phyloP scores from a whole-genome alignment of 2,113 vertebrate species.

The Cebidichthys violaceus region DNA sequence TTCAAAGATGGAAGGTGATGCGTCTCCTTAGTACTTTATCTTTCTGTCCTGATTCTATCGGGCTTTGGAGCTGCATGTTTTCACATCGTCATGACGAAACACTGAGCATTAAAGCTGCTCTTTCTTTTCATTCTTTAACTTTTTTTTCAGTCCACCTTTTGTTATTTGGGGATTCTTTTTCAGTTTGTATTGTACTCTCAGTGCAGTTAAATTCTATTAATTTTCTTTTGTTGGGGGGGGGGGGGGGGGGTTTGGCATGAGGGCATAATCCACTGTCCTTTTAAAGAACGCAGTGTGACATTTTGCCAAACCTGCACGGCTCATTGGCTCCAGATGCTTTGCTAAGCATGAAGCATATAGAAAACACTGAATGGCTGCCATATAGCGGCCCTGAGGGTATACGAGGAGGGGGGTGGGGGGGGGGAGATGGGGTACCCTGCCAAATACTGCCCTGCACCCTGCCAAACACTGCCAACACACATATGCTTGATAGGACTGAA shows the following conservation, averaged over 20 bases:
- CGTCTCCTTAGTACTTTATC: conserved; percentile 51
- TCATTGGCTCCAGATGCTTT: conserved; percentile 83
- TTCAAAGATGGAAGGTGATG: conserved; percentile 46
- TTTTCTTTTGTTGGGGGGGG: conserved; percentile 44
- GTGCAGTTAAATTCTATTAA: conserved; percentile 41
- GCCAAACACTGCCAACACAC: conserved; percentile 75
- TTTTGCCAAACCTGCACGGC: conserved; percentile 69
- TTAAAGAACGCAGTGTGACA: conserved; percentile 65
- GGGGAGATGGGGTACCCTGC: conserved; percentile 44
- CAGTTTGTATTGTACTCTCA: conserved; percentile 2
- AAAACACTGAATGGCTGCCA: conserved; percentile 74
- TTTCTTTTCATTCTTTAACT: neutral
- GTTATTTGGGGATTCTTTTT: neutral
- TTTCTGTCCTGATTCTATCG: conserved; percentile 59
- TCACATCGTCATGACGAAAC: conserved; percentile 18
- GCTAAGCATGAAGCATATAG: conserved; percentile 79
- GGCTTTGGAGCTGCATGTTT: neutral
- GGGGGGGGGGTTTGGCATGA: conserved; percentile 45
- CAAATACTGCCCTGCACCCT: conserved; percentile 68
- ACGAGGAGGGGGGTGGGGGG: conserved; percentile 28
- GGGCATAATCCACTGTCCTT: conserved; percentile 69
- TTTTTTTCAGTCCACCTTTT: neutral
- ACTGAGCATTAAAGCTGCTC: neutral
- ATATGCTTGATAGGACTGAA: conserved; percentile 69
- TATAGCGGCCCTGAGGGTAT: conserved; percentile 72